Conservation (phyloP, 2,797 vertebrate species). For the Tapera naevia region DNA sequence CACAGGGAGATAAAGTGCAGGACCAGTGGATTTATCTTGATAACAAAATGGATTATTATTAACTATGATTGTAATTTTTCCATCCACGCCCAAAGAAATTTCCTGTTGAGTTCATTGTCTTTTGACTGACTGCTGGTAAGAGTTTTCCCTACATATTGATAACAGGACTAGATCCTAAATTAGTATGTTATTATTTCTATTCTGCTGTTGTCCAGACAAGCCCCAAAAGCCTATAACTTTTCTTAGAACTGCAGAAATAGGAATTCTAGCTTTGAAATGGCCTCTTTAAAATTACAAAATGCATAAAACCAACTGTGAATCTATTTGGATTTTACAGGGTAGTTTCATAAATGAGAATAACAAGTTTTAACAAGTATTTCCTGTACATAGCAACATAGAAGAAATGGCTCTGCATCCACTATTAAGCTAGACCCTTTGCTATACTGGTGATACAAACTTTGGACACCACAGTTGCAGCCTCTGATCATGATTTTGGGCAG, state of each 20-base stretch:
- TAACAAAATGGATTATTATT: constrained; percentile 33
- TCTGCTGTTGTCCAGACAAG: background rate
- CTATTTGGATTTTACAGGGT: background rate
- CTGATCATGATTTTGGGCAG: background rate
- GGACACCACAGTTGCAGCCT: background rate
- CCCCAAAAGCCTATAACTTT: background rate
- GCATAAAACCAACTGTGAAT: background rate
- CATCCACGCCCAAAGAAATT: background rate
- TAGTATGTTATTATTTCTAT: background rate
- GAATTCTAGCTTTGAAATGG: background rate
- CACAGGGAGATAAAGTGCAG: constrained; percentile 47
- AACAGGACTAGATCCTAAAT: background rate
- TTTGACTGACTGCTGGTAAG: background rate
- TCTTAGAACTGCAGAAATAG: background rate
- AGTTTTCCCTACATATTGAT: background rate
- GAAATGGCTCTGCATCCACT: background rate
- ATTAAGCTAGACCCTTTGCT: background rate
- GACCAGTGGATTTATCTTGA: constrained; percentile 28
- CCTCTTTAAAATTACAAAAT: background rate
- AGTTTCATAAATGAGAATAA: background rate
- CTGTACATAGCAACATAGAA: background rate
- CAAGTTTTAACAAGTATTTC: background rate
- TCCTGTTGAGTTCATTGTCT: constrained; percentile 12
- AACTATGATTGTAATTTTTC: constrained; percentile 3
- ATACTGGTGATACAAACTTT: background rate